phyloP scores from a whole-genome alignment of 2,888 invertebrate genomes.

The Drepanosiphum platanoidis region DNA sequence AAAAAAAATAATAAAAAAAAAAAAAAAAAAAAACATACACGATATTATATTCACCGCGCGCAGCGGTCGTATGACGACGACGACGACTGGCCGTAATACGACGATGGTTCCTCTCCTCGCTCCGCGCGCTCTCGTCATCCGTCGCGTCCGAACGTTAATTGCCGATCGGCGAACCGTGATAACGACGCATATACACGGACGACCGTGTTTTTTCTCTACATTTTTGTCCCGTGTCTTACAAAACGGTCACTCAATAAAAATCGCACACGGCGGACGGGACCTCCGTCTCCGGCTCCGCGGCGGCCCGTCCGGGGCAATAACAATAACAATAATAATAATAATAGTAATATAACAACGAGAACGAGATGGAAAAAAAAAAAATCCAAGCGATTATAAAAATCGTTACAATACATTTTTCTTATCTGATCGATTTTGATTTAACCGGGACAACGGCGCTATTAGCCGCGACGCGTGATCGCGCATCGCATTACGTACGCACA shows the following conservation, averaged over 20 bases:
- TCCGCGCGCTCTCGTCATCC: too few species aligned
- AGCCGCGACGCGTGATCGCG: slow-evolving; percentile 16
- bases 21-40: too few species aligned
- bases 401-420: slow-evolving; percentile 2
- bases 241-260: slow-evolving; percentile 45
- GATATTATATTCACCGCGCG: too few species aligned
- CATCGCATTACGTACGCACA: not conserved
- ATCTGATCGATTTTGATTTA: slow-evolving; percentile 25
- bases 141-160: slow-evolving; percentile 28
- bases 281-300: too few species aligned
- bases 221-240: slow-evolving; percentile 52
- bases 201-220: slow-evolving; percentile 13
- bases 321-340: not conserved
- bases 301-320: not conserved
- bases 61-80: not conserved
- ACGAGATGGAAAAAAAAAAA: not conserved
- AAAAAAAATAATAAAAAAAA: too few species aligned
- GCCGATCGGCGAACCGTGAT: slow-evolving; percentile 37
- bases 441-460: slow-evolving; percentile 21
- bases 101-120: too few species aligned
- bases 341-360: not conserved
- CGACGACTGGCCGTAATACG: too few species aligned
- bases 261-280: slow-evolving; percentile 5
- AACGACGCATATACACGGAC: not conserved
- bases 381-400: slow-evolving; percentile 8